phyloP scores from a whole-genome alignment of 1,140 invertebrate species.

The Liolophura sinensis region DNA sequence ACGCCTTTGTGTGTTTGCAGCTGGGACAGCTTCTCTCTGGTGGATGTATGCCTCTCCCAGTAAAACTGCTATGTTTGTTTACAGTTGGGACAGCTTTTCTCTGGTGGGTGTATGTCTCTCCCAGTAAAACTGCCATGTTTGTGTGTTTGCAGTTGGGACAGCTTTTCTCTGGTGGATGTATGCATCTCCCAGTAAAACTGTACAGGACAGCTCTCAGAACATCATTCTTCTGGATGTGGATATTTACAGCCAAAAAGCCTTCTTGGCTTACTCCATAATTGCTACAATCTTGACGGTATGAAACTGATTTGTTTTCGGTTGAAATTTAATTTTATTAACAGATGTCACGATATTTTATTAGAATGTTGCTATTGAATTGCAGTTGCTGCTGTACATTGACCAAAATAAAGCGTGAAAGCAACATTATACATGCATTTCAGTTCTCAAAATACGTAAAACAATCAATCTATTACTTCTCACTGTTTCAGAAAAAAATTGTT shows the following conservation, averaged over 20 bases:
- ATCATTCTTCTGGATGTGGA: constrained; percentile 72
- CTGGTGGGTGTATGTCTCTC: too few relatives aligned
- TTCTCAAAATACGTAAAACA: too few relatives aligned
- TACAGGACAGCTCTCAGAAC: constrained; percentile 62
- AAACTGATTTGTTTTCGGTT: constrained; percentile 5
- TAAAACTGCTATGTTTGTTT: too few relatives aligned
- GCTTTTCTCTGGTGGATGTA: constrained; percentile 88
- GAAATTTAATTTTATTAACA: not conserved
- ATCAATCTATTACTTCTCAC: too few relatives aligned
- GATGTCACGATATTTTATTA: not conserved
- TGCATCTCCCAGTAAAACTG: constrained; percentile 72
- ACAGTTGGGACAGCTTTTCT: too few relatives aligned
- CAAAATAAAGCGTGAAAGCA: too few relatives aligned
- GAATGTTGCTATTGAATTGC: not conserved
- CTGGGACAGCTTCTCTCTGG: constrained; percentile 81
- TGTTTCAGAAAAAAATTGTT: too few relatives aligned
- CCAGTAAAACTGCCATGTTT: constrained; percentile 3
- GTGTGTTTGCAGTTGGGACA: constrained; percentile 66
- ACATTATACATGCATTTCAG: too few relatives aligned
- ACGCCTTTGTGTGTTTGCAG: constrained; percentile 54
- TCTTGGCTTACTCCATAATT: constrained; percentile 80
- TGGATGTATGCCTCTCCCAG: constrained; percentile 80
- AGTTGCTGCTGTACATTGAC: not conserved
- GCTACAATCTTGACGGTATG: constrained; percentile 85
- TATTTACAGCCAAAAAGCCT: constrained; percentile 83